Conservation (phyloP, 2,113 vertebrate species). For the Numenius arquata region DNA sequence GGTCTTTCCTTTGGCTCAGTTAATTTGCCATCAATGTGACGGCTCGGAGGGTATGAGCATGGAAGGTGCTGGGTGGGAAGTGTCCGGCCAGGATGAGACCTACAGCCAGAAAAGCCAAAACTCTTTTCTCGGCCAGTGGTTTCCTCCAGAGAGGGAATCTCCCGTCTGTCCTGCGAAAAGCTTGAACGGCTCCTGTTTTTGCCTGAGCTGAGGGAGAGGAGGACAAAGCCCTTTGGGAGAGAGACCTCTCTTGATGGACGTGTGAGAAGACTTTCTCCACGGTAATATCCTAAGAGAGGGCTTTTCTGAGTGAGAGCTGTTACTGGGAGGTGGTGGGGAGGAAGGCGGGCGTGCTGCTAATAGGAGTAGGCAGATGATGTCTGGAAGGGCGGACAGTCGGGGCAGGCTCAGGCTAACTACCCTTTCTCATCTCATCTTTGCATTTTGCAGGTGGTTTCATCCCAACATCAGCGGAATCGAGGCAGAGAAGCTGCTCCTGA, state of each 20-base stretch:
- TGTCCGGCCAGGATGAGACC: background rate
- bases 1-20: background rate
- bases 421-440: fast-evolving
- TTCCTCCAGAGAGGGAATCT: background rate
- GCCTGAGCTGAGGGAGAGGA: background rate
- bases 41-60: background rate
- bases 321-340: background rate
- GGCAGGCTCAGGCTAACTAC: background rate
- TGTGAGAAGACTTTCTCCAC: background rate
- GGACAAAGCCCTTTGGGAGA: background rate
- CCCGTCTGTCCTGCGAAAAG: background rate
- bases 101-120: background rate
- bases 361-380: fast-evolving
- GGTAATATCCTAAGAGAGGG: background rate
- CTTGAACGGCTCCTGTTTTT: background rate
- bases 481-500: constrained; percentile 86
- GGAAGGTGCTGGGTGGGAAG: background rate
- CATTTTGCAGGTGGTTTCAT: constrained; percentile 84
- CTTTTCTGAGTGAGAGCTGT: background rate
- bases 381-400: background rate
- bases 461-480: constrained; percentile 87
- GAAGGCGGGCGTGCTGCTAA: fast-evolving
- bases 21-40: background rate
- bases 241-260: background rate
- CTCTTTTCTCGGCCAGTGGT: background rate